Evolutionary conservation across 2,888 invertebrate genomes (phyloP).

Genomic region (Stenchaetothrips biformis): DNA sequence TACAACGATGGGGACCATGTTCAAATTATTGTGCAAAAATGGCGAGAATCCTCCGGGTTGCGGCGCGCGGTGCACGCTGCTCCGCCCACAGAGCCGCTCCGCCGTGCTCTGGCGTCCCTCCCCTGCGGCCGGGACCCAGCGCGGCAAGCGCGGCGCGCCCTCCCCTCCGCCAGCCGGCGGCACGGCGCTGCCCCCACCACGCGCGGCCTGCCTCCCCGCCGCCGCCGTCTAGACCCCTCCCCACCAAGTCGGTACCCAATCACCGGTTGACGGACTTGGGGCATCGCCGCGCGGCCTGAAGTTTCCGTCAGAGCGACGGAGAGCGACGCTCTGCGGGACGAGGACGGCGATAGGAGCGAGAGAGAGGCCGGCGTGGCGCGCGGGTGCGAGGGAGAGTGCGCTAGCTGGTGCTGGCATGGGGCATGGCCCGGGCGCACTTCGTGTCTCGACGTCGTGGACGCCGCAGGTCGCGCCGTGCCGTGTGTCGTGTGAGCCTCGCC

Average conservation of each 20-base stretch:
- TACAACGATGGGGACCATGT: too few species aligned
- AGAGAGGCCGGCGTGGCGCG: slow-evolving; percentile 51
- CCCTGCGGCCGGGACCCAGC: not conserved
- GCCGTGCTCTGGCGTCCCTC: slow-evolving; percentile 36
- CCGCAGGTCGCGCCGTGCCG: slow-evolving; percentile 9
- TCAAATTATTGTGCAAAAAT: too few species aligned
- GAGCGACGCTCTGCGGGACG: slow-evolving; percentile 31
- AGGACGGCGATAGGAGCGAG: slow-evolving; percentile 42
- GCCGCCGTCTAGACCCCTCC: slow-evolving; percentile 46
- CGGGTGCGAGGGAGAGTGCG: slow-evolving; percentile 49
- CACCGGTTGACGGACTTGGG: slow-evolving; percentile 54
- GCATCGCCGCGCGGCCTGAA: slow-evolving; percentile 45
- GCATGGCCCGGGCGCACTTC: slow-evolving; percentile 19
- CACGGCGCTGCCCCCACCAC: slow-evolving; percentile 29
- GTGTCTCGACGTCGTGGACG: slow-evolving; percentile 24
- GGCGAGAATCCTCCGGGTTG: too few species aligned
- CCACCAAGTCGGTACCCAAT: slow-evolving; percentile 48
- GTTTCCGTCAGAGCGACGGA: not conserved
- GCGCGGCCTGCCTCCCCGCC: slow-evolving; percentile 26
- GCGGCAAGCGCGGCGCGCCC: not conserved
- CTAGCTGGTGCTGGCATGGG: slow-evolving; percentile 16
- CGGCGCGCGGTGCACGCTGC: not conserved
- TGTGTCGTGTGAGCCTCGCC: not conserved
- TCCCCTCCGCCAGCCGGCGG: not conserved
- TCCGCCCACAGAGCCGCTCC: slow-evolving; percentile 38